Percentiles rank a stretch among this genome's conserved stretches.
Evolutionary conservation across 2,888 invertebrate species (phyloP).

Genomic region (Hypomecis punctinalis): DNA sequence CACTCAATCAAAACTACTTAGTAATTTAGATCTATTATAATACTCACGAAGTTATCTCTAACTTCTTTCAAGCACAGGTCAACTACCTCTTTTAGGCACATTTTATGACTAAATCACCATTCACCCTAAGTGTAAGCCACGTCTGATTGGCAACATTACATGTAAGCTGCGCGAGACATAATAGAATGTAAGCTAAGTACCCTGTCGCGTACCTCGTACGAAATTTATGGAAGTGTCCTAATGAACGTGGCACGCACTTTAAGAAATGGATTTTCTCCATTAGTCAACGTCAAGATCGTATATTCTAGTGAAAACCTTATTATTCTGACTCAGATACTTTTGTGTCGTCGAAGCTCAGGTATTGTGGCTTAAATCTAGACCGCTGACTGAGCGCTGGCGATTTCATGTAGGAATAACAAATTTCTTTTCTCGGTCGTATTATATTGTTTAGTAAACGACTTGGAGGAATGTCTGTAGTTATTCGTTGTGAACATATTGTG

Average conservation of each 20-base stretch:
- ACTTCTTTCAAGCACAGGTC: not conserved
- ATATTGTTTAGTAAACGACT: constrained; percentile 8
- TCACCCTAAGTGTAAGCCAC: not conserved
- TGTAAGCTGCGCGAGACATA: constrained; percentile 25
- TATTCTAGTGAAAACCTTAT: constrained; percentile 53
- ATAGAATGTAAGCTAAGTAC: constrained; percentile 31
- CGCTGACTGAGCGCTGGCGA: constrained; percentile 8
- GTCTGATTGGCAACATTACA: constrained; percentile 24
- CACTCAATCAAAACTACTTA: too few relatives aligned
- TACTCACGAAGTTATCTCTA: too few relatives aligned
- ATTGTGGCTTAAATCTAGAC: constrained; percentile 13
- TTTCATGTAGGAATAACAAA: not conserved
- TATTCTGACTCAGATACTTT: constrained; percentile 44
- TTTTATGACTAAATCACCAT: not conserved
- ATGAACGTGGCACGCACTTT: constrained; percentile 64
- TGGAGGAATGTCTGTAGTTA: not conserved
- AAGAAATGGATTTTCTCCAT: constrained; percentile 70
- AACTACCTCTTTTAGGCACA: not conserved
- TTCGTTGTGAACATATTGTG: not conserved
- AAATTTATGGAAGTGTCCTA: constrained; percentile 62
- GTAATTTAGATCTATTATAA: too few relatives aligned
- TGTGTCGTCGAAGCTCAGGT: constrained; percentile 35
- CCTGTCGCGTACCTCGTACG: constrained; percentile 30
- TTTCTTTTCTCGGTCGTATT: constrained; percentile 7
- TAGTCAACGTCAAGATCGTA: constrained; percentile 65